Evolutionary conservation across 1,140 invertebrate species (phyloP).

Genomic region (Pseudobourletiella spinata): DNA sequence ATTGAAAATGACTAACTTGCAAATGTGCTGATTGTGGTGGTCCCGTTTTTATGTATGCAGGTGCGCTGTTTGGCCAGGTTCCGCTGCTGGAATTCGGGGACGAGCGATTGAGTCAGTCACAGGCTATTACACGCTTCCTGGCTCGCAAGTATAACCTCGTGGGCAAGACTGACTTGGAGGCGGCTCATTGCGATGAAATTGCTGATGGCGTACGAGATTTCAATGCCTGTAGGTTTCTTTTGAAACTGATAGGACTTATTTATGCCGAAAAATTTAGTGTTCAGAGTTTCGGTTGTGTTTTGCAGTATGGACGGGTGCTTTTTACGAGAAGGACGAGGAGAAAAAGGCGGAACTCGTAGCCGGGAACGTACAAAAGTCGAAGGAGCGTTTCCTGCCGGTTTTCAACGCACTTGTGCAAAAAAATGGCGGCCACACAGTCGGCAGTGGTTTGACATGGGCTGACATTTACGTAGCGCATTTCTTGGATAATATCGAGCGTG

Average conservation of each 20-base stretch:
- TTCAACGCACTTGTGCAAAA: background rate
- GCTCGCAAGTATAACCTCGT: conserved; percentile 51
- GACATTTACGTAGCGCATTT: background rate
- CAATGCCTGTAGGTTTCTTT: background rate
- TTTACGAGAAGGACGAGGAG: background rate
- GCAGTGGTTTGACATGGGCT: background rate
- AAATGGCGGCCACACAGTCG: background rate
- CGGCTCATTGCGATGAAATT: conserved; percentile 51
- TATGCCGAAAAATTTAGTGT: too few relatives aligned
- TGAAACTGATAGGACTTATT: background rate
- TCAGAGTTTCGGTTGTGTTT: too few relatives aligned
- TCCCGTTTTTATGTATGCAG: too few relatives aligned
- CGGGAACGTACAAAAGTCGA: background rate
- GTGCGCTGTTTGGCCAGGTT: background rate
- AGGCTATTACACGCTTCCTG: conserved; percentile 56
- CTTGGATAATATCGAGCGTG: background rate
- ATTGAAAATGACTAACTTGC: too few relatives aligned
- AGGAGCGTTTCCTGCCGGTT: background rate
- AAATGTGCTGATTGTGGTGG: too few relatives aligned
- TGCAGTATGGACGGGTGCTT: background rate
- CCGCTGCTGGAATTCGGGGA: conserved; percentile 4
- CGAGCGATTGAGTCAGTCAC: conserved; percentile 48
- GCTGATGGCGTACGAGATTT: conserved; percentile 49
- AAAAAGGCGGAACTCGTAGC: background rate
- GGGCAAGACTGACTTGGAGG: conserved; percentile 53